Conservation (phyloP, 2,113 vertebrate species). For the Leuciscus idus region DNA sequence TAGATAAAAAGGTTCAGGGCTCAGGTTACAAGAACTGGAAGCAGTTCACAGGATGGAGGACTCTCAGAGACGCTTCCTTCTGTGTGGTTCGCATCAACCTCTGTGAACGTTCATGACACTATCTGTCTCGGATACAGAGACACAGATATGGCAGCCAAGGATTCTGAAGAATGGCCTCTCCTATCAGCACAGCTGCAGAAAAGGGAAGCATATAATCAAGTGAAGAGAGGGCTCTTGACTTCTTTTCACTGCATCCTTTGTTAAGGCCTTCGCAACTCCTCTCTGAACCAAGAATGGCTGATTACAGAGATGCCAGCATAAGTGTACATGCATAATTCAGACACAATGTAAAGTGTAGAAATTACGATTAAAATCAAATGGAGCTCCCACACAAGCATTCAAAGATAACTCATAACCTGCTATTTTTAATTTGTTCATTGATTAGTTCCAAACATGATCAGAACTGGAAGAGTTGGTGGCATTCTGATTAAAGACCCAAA, state of each 20-base stretch:
- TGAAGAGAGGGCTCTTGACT: conserved; percentile 52
- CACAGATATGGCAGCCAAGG: conserved; percentile 26
- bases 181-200: conserved; percentile 68
- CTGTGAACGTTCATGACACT: conserved; percentile 29
- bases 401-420: not conserved
- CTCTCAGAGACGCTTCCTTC: not conserved
- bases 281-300: conserved; percentile 42
- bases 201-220: conserved; percentile 55
- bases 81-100: not conserved
- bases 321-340: conserved; percentile 11
- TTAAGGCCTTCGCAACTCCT: conserved; percentile 52
- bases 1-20: conserved; percentile 13
- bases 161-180: conserved; percentile 49
- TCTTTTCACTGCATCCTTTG: conserved; percentile 54
- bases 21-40: conserved; percentile 13
- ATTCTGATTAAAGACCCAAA: not conserved
- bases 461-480: not conserved
- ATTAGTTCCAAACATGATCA: not conserved
- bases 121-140: conserved; percentile 51
- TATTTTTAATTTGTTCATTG: not conserved
- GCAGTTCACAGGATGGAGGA: not conserved
- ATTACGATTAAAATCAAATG: not conserved
- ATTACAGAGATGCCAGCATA: conserved; percentile 40
- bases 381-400: not conserved
- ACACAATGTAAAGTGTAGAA: not conserved